phyloP scores from a whole-genome alignment of 2,888 invertebrate genomes.

The Diarsia mendica region DNA sequence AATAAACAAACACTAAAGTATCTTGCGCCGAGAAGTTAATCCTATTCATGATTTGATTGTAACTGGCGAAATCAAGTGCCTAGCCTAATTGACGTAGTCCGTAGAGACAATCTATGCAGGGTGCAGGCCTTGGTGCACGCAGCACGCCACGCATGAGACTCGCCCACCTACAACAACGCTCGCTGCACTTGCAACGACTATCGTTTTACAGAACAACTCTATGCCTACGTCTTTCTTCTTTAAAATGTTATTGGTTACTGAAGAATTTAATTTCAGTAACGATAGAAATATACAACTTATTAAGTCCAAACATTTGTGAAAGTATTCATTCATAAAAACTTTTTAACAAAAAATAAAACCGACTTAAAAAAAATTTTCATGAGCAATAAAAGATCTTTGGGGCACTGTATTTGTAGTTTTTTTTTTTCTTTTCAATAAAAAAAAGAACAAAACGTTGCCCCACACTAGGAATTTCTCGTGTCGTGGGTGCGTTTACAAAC shows the following conservation, averaged over 20 bases:
- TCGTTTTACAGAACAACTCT: slow-evolving; percentile 72
- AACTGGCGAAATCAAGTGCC: neutral
- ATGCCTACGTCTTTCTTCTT: neutral
- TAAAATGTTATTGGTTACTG: neutral
- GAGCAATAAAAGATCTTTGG: no score
- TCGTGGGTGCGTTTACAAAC: no score
- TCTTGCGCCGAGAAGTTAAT: slow-evolving; percentile 8
- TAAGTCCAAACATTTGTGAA: neutral
- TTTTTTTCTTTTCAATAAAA: no score
- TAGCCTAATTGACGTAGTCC: slow-evolving; percentile 45
- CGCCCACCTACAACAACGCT: slow-evolving; percentile 74
- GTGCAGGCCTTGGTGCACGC: slow-evolving; percentile 68
- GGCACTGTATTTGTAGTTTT: no score
- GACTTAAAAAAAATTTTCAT: no score
- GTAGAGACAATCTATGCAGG: slow-evolving; percentile 38
- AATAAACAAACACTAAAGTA: slow-evolving; percentile 48
- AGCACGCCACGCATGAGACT: slow-evolving; percentile 25
- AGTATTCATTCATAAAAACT: neutral
- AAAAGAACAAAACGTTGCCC: no score
- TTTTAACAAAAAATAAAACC: no score
- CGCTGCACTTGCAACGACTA: slow-evolving; percentile 71
- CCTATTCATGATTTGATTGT: neutral
- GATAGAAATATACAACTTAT: neutral
- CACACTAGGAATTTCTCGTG: no score
- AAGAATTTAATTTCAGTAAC: neutral